A percentile compares a stretch with the other conserved stretches of the same genome.
phyloP scores from a whole-genome alignment of 2,797 vertebrate species.

The Eospalax fontanierii region DNA sequence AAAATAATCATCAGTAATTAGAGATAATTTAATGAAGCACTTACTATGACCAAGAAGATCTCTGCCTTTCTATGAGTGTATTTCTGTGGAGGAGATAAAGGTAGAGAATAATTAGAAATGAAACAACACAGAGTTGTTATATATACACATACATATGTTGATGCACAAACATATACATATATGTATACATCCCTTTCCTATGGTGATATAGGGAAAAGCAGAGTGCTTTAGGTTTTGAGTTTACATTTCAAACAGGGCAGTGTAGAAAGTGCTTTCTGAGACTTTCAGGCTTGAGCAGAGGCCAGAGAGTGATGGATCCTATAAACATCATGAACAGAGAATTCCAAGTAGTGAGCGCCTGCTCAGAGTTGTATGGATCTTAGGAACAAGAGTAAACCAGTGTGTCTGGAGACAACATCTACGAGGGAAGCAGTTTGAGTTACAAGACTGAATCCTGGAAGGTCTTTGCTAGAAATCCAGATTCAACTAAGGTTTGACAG shows the following conservation, averaged over 20 bases:
- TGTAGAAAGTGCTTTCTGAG: neutral
- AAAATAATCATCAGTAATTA: slow-evolving; percentile 41
- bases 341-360: neutral
- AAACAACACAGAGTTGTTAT: neutral
- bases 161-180: neutral
- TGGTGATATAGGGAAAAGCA: neutral
- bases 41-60: slow-evolving; percentile 57
- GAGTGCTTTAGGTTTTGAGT: neutral
- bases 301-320: neutral
- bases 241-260: neutral
- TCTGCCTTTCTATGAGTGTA: neutral
- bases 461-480: neutral
- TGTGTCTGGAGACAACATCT: neutral
- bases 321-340: neutral
- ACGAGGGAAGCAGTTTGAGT: accelerated
- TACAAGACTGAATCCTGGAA: accelerated
- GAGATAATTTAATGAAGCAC: slow-evolving; percentile 49
- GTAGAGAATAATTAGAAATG: neutral
- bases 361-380: neutral
- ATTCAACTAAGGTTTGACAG: neutral
- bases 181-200: neutral
- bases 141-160: neutral
- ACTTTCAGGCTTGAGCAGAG: neutral
- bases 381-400: neutral
- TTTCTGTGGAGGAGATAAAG: slow-evolving; percentile 9